Evolutionary conservation across 2,797 vertebrate genomes (phyloP).

Genomic region (Pelochelys cantorii): DNA sequence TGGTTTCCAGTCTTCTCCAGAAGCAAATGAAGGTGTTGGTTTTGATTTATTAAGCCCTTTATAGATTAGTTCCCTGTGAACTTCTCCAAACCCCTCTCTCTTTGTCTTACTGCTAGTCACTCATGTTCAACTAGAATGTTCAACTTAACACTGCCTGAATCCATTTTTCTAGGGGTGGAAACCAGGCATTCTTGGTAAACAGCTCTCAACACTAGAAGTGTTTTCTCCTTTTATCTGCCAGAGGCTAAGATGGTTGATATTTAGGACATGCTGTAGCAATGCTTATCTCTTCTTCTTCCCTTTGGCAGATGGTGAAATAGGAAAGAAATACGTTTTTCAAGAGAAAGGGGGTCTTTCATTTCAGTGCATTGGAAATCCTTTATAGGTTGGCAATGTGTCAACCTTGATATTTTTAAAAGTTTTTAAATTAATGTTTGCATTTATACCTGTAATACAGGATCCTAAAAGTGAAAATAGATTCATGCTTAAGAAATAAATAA

Average conservation of each 20-base stretch:
- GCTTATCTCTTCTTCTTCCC: neutral
- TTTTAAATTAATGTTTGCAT: neutral
- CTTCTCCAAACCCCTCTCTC: neutral
- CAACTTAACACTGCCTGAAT: neutral
- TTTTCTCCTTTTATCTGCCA: neutral
- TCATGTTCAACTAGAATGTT: neutral
- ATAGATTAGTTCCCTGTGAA: neutral
- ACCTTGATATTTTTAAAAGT: neutral
- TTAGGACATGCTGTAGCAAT: neutral
- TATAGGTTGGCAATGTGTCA: neutral
- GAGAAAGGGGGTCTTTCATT: neutral
- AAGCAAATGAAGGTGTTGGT: neutral
- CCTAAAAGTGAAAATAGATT: neutral
- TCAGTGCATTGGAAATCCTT: neutral
- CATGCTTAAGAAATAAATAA: neutral
- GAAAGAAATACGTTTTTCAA: neutral
- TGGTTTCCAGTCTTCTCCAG: neutral
- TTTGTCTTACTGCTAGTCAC: neutral
- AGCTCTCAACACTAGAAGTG: neutral
- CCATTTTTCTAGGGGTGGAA: neutral
- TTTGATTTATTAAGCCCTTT: neutral
- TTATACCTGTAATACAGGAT: neutral
- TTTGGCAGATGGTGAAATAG: neutral
- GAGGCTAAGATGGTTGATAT: neutral
- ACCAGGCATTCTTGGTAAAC: neutral